These are phyloP conservation scores for Anastrepha ludens DNA, from an alignment of 1,140 invertebrate genomes.

Conservation along the genomic window DNA sequence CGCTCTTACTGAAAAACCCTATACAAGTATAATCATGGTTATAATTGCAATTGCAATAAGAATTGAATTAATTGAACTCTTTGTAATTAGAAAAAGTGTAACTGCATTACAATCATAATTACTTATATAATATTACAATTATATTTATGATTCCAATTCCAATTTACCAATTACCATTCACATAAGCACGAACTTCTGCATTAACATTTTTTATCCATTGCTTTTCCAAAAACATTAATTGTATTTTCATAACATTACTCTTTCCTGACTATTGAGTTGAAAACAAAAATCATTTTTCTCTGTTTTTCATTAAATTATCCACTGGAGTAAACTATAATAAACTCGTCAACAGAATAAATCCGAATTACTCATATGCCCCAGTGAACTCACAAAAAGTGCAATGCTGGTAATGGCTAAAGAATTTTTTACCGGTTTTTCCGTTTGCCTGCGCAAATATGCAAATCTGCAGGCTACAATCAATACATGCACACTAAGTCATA, in stretches of 20 bases:
- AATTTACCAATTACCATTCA: too few relatives aligned
- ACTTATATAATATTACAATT: too few relatives aligned
- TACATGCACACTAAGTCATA: background rate
- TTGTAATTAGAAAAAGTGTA: too few relatives aligned
- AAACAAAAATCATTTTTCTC: background rate
- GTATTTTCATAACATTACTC: background rate
- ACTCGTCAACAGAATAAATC: constrained; percentile 30
- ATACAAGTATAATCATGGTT: too few relatives aligned
- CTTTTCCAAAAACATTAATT: too few relatives aligned
- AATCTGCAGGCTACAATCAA: background rate
- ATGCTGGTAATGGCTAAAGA: background rate
- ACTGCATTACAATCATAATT: too few relatives aligned
- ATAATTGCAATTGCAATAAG: too few relatives aligned
- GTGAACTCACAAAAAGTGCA: constrained; percentile 24
- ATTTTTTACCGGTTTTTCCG: background rate
- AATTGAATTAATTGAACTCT: too few relatives aligned
- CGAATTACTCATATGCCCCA: constrained; percentile 24
- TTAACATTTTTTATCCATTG: too few relatives aligned
- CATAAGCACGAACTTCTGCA: too few relatives aligned
- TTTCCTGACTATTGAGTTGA: background rate
- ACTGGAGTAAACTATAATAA: background rate
- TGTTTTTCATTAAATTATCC: constrained; percentile 1
- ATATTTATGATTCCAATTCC: too few relatives aligned
- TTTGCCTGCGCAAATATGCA: background rate
- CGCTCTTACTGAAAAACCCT: too few relatives aligned